Evolutionary conservation across 1,140 invertebrate species (phyloP), one percentile per base, ranked within the genome.

Genomic region (Drosophila triauraria): DNA sequence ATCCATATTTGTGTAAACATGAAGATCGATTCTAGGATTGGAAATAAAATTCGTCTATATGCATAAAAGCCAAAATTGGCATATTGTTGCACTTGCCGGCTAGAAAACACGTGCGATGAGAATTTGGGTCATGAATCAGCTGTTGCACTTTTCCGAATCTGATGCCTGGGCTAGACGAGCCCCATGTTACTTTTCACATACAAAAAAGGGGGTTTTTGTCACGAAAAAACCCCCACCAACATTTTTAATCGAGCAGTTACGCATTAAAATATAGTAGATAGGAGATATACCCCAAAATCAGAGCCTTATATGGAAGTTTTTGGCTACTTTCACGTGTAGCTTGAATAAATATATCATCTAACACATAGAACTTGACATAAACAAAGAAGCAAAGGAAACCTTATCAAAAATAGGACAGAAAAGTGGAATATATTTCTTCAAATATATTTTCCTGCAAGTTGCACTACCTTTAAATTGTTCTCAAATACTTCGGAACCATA

Each of bases 121-220:
- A 70, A 85, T 60, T 32, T 82, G 50, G 78, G 79, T 86, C 83
- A 86, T 53, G 32, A 72, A 59, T 75, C 62, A 83, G 57, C 47
- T 47, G 60, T 25, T 58, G 63, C 60, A 59, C 56, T 69, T 61
- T 69, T n/a, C 13, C 35, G 13, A 27, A 6, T 53, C 20, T 54
- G 64, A 60, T 48, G 38, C 47, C 56, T 20, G 25, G 5, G 10
- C n/a, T 17, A 13, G 6, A 15, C 38, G 35, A 35, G 13, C 27
- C 65, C 15, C 23, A 38, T 10, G 13, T 1, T 23, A 2, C 4
- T 25, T 43, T 64, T 17, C 13, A 32, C n/a, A 20, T 30, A 7
- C 27, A 4, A 12, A 38, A 46, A 30, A 0, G 0, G 10, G 40
- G 47, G 25, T 17, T 23, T 25, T 50, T 12, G 17, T 35, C 20